These are phyloP conservation scores for Oceanodroma tethys DNA, from an alignment of 2,113 vertebrate genomes.

Conservation along the genomic window DNA sequence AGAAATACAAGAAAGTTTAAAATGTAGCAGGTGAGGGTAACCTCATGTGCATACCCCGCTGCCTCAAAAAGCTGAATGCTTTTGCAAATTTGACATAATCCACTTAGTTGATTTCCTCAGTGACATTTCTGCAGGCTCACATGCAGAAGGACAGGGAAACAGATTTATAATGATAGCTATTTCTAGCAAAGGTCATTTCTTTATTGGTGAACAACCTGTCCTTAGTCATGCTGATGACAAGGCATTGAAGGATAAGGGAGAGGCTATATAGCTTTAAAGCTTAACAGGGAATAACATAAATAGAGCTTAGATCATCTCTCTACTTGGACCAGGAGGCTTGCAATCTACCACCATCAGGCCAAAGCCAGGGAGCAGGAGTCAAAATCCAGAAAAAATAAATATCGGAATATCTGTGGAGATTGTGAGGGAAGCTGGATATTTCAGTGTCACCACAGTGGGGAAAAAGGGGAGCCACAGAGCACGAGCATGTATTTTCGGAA, in stretches of 20 bases:
- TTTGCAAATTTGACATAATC: neutral
- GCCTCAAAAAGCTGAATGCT: neutral
- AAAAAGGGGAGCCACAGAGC: neutral
- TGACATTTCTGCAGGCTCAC: slow-evolving; percentile 33
- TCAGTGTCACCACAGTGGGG: fast-evolving
- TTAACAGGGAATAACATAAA: neutral
- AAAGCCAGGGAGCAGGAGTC: neutral
- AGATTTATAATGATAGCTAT: slow-evolving; percentile 33
- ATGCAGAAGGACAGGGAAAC: neutral
- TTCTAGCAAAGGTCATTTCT: slow-evolving; percentile 55
- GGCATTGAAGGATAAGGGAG: neutral
- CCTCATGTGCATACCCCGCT: neutral
- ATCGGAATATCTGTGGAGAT: neutral
- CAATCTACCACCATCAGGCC: neutral
- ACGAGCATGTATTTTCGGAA: neutral
- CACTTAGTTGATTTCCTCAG: neutral
- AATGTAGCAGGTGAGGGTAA: neutral
- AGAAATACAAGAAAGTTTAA: neutral
- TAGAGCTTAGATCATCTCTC: neutral
- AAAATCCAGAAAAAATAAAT: neutral
- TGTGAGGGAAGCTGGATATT: neutral
- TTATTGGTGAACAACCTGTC: slow-evolving; percentile 34
- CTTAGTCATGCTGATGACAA: slow-evolving; percentile 35
- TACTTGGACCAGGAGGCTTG: neutral
- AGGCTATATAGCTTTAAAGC: neutral